A percentile compares a stretch with the other conserved stretches of the same genome.
phyloP scores from a whole-genome alignment of 2,113 vertebrate genomes.

The Cynocephalus volans region DNA sequence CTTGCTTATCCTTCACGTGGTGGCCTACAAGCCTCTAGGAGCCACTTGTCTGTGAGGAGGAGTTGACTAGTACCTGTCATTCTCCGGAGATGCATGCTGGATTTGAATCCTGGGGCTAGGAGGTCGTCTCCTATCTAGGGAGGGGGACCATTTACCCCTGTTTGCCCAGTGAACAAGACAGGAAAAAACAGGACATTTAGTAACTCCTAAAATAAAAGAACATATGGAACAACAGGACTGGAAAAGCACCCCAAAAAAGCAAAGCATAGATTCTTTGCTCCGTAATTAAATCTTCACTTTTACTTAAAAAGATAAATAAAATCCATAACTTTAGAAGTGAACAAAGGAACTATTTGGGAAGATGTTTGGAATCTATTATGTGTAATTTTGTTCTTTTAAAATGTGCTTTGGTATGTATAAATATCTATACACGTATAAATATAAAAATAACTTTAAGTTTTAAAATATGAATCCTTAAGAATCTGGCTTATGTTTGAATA shows the following conservation, averaged over 20 bases:
- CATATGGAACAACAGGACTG: conserved; percentile 85
- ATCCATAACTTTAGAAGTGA: neutral
- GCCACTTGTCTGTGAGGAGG: conserved; percentile 87
- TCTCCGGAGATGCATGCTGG: conserved; percentile 98
- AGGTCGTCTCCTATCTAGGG: conserved; percentile 97
- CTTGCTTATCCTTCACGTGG: conserved; percentile 49
- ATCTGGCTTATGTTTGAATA: neutral
- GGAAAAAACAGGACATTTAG: conserved; percentile 91
- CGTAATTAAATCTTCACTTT: conserved; percentile 37
- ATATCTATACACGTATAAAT: neutral
- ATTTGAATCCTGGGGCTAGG: conserved; percentile 99
- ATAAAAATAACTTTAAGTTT: neutral
- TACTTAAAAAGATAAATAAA: neutral
- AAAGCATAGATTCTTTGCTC: conserved; percentile 34
- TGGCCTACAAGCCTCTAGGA: conserved; percentile 68
- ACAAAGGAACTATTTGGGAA: neutral
- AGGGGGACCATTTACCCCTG: conserved; percentile 94
- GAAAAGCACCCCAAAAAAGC: conserved; percentile 88
- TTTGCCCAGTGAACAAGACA: conserved; percentile 91
- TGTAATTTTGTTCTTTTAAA: neutral
- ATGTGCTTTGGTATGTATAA: neutral
- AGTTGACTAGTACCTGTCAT: conserved; percentile 97
- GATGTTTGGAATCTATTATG: neutral
- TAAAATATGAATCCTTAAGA: neutral
- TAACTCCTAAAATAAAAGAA: conserved; percentile 86